Evolutionary conservation across 2,888 invertebrate genomes (phyloP).

Genomic region (Microchrysa polita): DNA sequence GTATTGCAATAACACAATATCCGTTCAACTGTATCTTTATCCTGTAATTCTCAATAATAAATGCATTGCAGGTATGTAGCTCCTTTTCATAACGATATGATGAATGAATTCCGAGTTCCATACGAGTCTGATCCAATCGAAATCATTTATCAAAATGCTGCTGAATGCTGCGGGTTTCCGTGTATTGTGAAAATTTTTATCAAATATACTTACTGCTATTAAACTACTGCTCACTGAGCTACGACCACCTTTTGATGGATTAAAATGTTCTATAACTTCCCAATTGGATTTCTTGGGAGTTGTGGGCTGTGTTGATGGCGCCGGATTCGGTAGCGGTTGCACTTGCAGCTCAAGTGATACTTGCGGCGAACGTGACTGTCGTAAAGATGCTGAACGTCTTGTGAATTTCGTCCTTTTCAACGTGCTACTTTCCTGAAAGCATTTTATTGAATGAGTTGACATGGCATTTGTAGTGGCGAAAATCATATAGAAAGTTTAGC

Average conservation of each 20-base stretch:
- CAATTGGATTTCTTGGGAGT: constrained; percentile 84
- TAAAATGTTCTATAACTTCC: constrained; percentile 91
- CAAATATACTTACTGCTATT: constrained; percentile 71
- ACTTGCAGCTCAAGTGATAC: constrained; percentile 61
- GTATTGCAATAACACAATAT: neutral
- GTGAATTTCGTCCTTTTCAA: constrained; percentile 61
- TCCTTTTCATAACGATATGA: too few species aligned
- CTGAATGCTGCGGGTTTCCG: neutral
- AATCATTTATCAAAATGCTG: neutral
- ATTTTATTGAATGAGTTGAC: constrained; percentile 12
- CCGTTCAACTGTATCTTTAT: neutral
- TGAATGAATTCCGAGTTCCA: too few species aligned
- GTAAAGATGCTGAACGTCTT: constrained; percentile 69
- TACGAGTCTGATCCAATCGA: too few species aligned
- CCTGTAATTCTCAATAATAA: too few species aligned
- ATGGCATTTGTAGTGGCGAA: neutral
- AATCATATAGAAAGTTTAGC: neutral
- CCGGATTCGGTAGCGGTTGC: constrained; percentile 53
- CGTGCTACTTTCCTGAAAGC: constrained; percentile 51
- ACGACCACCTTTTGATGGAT: constrained; percentile 70
- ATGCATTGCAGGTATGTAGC: too few species aligned
- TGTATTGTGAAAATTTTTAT: neutral
- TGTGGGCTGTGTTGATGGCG: constrained; percentile 68
- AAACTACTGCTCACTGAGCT: constrained; percentile 71
- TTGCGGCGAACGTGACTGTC: constrained; percentile 64